Evolutionary conservation across 2,888 invertebrate genomes (phyloP).

Genomic region (Apantesis nais): DNA sequence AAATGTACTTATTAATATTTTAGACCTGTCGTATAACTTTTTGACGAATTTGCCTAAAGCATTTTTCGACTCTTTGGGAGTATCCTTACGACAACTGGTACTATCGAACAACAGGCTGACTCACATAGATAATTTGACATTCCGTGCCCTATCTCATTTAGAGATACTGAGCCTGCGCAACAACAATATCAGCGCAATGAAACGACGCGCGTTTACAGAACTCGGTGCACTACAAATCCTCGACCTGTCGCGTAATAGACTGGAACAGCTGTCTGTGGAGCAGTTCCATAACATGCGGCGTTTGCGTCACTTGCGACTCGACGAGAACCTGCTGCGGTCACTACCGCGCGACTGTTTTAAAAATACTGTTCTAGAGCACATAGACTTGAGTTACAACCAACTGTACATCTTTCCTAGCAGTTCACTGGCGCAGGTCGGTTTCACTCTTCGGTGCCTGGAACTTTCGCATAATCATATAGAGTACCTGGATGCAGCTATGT

Average conservation of each 20-base stretch:
- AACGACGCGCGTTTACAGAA: conserved; percentile 88
- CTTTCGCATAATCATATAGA: conserved; percentile 91
- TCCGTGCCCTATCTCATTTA: conserved; percentile 55
- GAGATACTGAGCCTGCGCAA: conserved; percentile 85
- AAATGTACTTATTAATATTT: conserved; percentile 81
- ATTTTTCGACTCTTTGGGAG: conserved; percentile 81
- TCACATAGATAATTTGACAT: conserved; percentile 74
- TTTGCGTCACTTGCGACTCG: conserved; percentile 88
- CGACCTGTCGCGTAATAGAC: conserved; percentile 61
- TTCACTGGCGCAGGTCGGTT: conserved; percentile 90
- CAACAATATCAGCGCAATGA: conserved; percentile 88
- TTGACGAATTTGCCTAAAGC: conserved; percentile 83
- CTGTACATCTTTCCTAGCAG: conserved; percentile 90
- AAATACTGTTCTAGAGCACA: conserved; percentile 90
- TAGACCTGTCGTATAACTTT: conserved; percentile 89
- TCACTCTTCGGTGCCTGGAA: conserved; percentile 90
- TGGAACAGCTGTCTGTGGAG: conserved; percentile 60
- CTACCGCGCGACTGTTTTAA: conserved; percentile 90
- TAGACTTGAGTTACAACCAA: conserved; percentile 90
- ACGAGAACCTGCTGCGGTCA: conserved; percentile 88
- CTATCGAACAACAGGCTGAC: conserved; percentile 87
- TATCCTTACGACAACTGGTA: conserved; percentile 57
- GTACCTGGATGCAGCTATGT: conserved; percentile 92
- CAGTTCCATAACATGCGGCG: conserved; percentile 85
- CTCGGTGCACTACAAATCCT: conserved; percentile 59